These are phyloP conservation scores for Epizoanthus stellaris DNA, from an alignment of 92 coral and sea anemone genomes.

Conservation along the genomic window DNA sequence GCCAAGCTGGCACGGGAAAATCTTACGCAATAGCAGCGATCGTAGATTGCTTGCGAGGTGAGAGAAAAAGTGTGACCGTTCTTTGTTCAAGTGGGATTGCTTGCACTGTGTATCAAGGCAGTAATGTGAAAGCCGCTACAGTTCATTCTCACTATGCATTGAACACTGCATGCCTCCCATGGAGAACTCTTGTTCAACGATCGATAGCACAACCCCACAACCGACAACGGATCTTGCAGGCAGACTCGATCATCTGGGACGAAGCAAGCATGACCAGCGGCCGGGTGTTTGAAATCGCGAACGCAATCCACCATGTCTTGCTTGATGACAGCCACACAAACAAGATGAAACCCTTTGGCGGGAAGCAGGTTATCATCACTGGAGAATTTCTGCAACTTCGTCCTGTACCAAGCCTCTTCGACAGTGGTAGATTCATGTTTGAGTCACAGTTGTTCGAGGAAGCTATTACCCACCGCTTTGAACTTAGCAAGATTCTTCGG, in stretches of 20 bases:
- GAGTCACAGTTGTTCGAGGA: no score
- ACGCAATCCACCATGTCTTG: no score
- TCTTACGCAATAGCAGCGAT: background rate
- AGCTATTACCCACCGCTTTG: no score
- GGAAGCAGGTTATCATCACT: background rate
- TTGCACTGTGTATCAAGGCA: background rate
- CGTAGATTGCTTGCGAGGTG: background rate
- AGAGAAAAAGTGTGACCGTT: background rate
- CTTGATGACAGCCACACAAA: no score
- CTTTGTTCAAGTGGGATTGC: background rate
- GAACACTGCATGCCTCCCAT: conserved; percentile 2
- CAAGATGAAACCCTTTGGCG: background rate
- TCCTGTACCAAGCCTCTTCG: no score
- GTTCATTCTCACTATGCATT: conserved; percentile 4
- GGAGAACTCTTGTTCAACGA: conserved; percentile 14
- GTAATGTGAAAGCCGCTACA: background rate
- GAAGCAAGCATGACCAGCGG: conserved; percentile 9
- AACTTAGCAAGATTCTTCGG: no score
- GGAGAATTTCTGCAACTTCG: no score
- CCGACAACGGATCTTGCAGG: background rate
- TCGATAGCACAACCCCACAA: background rate
- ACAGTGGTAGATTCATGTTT: no score
- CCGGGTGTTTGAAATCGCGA: background rate
- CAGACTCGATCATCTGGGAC: background rate
- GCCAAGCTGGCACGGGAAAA: conserved; percentile 13